Percentiles rank a stretch among this genome's conserved stretches.
Conservation (phyloP, 2,113 vertebrate genomes). For the Aix galericulata region DNA sequence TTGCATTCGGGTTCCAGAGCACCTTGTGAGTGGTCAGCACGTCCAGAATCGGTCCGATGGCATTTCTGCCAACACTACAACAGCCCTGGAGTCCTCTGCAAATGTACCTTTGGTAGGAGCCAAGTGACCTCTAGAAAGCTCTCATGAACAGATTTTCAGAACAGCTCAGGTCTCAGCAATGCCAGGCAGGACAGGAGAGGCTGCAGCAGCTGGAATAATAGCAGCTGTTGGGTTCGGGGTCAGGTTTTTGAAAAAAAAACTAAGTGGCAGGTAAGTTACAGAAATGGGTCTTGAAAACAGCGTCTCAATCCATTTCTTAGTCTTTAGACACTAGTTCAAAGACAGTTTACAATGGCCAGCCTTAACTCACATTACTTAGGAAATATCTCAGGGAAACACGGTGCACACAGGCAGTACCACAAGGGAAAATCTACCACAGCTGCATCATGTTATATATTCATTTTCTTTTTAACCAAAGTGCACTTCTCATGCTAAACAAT, state of each 20-base stretch:
- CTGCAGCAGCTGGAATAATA: not conserved
- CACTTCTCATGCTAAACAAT: conserved; percentile 8
- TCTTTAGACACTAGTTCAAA: not conserved
- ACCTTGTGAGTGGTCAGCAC: not conserved
- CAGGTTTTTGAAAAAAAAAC: not conserved
- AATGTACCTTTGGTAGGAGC: not conserved
- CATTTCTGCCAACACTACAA: not conserved
- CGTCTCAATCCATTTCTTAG: conserved; percentile 27
- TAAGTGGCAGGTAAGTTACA: not conserved
- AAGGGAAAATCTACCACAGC: not conserved
- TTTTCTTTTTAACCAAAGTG: not conserved
- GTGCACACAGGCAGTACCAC: not conserved
- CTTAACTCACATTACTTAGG: not conserved
- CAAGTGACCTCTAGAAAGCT: not conserved
- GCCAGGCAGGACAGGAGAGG: not conserved
- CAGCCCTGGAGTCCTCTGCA: not conserved
- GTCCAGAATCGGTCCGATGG: not conserved
- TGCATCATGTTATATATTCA: not conserved
- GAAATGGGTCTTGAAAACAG: not conserved
- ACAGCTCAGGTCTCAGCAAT: not conserved
- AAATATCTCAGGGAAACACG: not conserved
- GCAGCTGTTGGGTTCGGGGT: not conserved
- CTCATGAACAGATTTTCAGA: not conserved
- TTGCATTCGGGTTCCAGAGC: not conserved
- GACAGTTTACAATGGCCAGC: not conserved